Evolutionary conservation across 1,140 invertebrate species (phyloP), one percentile per base, ranked within the genome.

Genomic region (Ceratitis capitata): DNA sequence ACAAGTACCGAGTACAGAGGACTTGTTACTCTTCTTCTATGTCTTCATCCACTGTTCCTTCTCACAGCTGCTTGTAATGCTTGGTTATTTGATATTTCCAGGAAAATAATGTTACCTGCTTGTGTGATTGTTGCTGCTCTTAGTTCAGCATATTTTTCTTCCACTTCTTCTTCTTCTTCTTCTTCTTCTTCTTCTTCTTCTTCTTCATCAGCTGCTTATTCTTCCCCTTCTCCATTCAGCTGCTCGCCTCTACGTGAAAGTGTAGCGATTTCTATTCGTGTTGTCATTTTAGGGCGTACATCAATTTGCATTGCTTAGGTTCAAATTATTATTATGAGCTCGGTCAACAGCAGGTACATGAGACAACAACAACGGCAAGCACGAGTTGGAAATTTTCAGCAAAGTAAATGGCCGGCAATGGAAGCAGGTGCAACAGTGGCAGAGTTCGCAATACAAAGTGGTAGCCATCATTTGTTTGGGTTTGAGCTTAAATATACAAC

Each of bases 281-380:
- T 78, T 78, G 69, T 78, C 69, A 78, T 78, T 78, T 42, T n/a
- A n/a, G 69, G 69, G 69, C 69, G 69, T 78, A 78, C 69, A 78
- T 78, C 69, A 78, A 78, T 78, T 78, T 78, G 69, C 69, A 78
- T 78, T 78, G 69, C 69, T 78, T 78, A 78, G 69, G 64, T 78
- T 78, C 45, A 45, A 78, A 78, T 78, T 78, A 78, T 78, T 78
- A 78, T 78, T 78, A 78, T 78, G 69, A 78, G 69, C 69, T 10
- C n/a, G n/a, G 69, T n/a, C 69, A 78, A 78, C 42, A 78, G 42
- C 9, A 64, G 23, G 23, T 7, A 9, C 58, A 19, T 64, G 58
- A n/a, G 39, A 19, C 69, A 47, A 78, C 7, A 78, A 78, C 14
- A 32, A 12, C 14, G 9, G 58, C 51, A 56, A n/a, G 51, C n/a